Conservation (phyloP, 2,888 invertebrate genomes). For the Epsilonema sp. region DNA sequence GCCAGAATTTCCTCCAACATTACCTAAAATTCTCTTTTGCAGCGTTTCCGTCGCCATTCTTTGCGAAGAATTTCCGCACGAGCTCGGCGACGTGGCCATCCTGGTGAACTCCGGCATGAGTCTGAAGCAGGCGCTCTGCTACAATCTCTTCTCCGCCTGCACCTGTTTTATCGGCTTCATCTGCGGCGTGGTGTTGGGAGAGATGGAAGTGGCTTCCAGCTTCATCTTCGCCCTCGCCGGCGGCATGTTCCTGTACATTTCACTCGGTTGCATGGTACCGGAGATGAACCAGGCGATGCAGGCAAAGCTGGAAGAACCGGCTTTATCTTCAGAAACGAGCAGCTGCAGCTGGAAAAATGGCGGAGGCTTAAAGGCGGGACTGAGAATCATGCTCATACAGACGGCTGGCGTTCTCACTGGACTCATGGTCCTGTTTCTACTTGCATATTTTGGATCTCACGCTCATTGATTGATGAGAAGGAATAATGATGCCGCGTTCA, state of each 20-base stretch:
- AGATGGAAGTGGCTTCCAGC: constrained; percentile 32
- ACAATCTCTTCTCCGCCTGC: constrained; percentile 39
- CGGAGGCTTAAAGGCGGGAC: too few relatives aligned
- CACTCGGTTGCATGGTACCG: constrained; percentile 41
- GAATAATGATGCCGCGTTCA: too few relatives aligned
- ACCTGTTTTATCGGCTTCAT: constrained; percentile 37
- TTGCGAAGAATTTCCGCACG: constrained; percentile 41
- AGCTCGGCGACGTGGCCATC: constrained; percentile 41
- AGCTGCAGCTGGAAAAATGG: too few relatives aligned
- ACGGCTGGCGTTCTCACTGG: too few relatives aligned
- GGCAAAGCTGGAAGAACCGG: too few relatives aligned
- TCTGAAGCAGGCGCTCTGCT: constrained; percentile 36
- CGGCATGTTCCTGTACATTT: constrained; percentile 40
- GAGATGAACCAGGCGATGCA: too few relatives aligned
- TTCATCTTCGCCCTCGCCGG: constrained; percentile 40
- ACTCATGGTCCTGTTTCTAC: too few relatives aligned
- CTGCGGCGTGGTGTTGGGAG: constrained; percentile 37
- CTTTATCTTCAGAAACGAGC: too few relatives aligned
- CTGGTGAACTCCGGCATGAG: constrained; percentile 38
- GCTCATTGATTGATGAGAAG: too few relatives aligned
- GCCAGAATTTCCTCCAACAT: too few relatives aligned
- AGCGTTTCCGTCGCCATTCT: constrained; percentile 38
- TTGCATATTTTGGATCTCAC: too few relatives aligned
- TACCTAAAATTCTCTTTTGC: constrained; percentile 36
- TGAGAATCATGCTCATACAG: too few relatives aligned